These are phyloP conservation scores for Malachius bipustulatus DNA, from an alignment of 2,888 invertebrate species.

Conservation along the genomic window DNA sequence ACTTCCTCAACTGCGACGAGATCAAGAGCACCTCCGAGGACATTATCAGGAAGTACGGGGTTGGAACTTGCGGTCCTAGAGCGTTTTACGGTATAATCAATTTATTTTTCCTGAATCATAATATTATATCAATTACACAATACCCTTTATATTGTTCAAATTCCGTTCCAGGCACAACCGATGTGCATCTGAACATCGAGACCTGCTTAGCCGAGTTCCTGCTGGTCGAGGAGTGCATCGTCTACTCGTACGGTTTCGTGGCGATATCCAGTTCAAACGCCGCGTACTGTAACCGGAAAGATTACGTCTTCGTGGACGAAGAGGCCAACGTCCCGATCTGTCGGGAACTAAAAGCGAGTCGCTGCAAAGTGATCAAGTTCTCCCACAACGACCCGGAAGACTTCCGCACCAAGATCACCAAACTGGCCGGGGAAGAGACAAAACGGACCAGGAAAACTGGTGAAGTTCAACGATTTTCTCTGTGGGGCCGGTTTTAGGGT, in stretches of 20 bases:
- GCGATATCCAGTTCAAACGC: constrained; percentile 91
- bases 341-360: constrained; percentile 83
- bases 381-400: constrained; percentile 82
- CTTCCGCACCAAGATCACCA: constrained; percentile 36
- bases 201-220: constrained; percentile 74
- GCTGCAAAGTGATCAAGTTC: constrained; percentile 69
- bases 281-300: constrained; percentile 83
- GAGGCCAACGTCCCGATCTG: constrained; percentile 78
- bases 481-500: constrained; percentile 22
- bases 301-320: constrained; percentile 83
- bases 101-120: too few species aligned
- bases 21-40: constrained; percentile 66
- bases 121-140: too few species aligned
- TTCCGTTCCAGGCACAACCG: constrained; percentile 38
- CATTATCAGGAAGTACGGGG: constrained; percentile 80
- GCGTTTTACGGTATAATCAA: constrained; percentile 85
- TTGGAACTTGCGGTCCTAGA: constrained; percentile 93
- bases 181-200: constrained; percentile 82
- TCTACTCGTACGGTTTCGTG: constrained; percentile 94
- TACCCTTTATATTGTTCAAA: too few species aligned
- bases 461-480: constrained; percentile 24
- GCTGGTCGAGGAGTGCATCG: constrained; percentile 78
- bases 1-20: constrained; percentile 59
- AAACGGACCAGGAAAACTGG: constrained; percentile 48
- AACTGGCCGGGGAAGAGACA: constrained; percentile 30